Base-by-base conservation (phyloP, 2,113 vertebrate species). In the Epinephelus lanceolatus region DNA sequence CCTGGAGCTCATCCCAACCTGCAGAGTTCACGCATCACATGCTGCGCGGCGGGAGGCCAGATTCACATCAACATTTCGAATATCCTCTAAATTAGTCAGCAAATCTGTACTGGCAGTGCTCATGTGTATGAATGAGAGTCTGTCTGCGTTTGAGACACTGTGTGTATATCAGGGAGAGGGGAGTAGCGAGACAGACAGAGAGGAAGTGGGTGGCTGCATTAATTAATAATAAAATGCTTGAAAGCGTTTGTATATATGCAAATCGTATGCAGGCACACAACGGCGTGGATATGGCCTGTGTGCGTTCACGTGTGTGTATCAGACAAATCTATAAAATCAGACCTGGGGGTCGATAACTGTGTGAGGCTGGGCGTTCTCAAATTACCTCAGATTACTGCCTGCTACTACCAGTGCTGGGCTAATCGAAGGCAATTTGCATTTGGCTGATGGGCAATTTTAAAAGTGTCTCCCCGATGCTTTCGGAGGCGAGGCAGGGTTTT, bases 371-470 rank as follows among this genome's bases (percentile, higher is more conserved):
- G 40, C 65, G 21, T 81, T 89, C 71, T 87, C 56, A 87, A 89
- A 90, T 91, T 86, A 89, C 80, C 84, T 86, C 81, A 81, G 83
- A 89, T 91, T 85, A 89, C 84, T 79, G 71, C 82, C 86, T 86
- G 85, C 88, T 90, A 45, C 87, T 75, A 85, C 66, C 86, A 55
- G 67, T 37, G 86, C 89, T n/a, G 77, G 52, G 83, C 85, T 89
- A 92, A 94, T 94, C 89, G 79, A 94, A 93, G 70, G 10, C 65
- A 74, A 91, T 94, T 90, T 92, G 88, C 92, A 94, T 94, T 89
- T 88, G 79, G 88, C 91, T 89, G 90, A 90, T 86, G 74, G 87
- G 85, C 88, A 81, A 84, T 90, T 91, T 91, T 78, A 73, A 83
- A 85, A 88, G 84, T 67, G 86, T 85, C 76, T 89, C 76, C 77